Evolutionary conservation across 2,797 vertebrate species (phyloP).

Genomic region (Oreonectes daqikongensis): DNA sequence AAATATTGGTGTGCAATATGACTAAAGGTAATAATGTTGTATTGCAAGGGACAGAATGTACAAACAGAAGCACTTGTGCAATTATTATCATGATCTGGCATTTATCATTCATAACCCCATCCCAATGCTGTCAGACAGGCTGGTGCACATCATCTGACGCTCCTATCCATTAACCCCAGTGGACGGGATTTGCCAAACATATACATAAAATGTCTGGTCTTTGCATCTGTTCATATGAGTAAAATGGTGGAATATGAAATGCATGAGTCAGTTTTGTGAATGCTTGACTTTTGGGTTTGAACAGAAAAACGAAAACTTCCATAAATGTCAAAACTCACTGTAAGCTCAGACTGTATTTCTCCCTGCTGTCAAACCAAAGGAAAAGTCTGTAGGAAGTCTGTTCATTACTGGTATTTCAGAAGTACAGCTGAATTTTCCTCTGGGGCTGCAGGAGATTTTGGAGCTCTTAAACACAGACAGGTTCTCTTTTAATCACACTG

Average conservation of each 20-base stretch:
- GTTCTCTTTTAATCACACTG: constrained; percentile 31
- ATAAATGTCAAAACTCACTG: background rate
- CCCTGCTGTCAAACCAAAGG: background rate
- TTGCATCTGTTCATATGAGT: background rate
- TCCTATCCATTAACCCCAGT: background rate
- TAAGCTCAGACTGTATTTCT: background rate
- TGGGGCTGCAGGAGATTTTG: constrained; percentile 13
- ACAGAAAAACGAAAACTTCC: background rate
- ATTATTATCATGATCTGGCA: constrained; percentile 6
- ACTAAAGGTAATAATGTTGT: background rate
- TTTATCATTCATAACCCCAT: constrained; percentile 8
- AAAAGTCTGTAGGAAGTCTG: constrained; percentile 20
- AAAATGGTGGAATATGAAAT: background rate
- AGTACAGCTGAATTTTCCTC: background rate
- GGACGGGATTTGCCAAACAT: background rate
- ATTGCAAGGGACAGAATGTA: background rate
- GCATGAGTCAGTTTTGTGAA: background rate
- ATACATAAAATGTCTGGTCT: background rate
- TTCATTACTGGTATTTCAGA: constrained; percentile 15
- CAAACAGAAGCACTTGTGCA: background rate
- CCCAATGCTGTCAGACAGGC: constrained; percentile 1
- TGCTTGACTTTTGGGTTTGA: background rate
- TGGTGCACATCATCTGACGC: background rate
- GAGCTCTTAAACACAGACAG: constrained; percentile 10
- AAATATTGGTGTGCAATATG: background rate